Evolutionary conservation across 1,140 invertebrate genomes (phyloP).

Genomic region (Chrysopa pallens): DNA sequence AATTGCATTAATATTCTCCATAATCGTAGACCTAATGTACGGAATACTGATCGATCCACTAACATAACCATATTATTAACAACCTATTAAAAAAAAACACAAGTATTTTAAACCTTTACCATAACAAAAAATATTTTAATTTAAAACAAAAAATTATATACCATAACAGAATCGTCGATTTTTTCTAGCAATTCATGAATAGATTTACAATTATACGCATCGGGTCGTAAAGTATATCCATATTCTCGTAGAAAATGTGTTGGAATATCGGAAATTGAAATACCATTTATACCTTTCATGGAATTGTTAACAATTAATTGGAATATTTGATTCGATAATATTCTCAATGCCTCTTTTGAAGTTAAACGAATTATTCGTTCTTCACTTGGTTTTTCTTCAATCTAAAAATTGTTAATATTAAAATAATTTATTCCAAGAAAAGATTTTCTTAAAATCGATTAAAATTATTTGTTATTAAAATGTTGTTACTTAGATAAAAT

Average conservation of each 20-base stretch:
- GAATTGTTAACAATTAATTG: constrained; percentile 21
- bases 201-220: constrained; percentile 30
- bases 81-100: background rate
- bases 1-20: background rate
- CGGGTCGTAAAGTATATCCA: constrained; percentile 36
- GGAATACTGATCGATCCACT: background rate
- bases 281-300: constrained; percentile 7
- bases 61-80: background rate
- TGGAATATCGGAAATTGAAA: constrained; percentile 26
- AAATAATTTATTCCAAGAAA: background rate
- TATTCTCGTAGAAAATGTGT: constrained; percentile 32
- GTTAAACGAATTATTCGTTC: constrained; percentile 36
- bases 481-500: too few species aligned
- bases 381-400: constrained; percentile 32
- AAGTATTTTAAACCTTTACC: too few species aligned
- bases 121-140: too few species aligned
- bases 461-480: too few species aligned
- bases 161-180: constrained; percentile 28
- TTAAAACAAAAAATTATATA: constrained; percentile 15
- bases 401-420: constrained; percentile 13
- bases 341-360: constrained; percentile 28
- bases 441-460: too few species aligned
- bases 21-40: background rate
- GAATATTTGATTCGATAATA: constrained; percentile 34
- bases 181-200: constrained; percentile 31